Evolutionary conservation across 2,888 invertebrate species (phyloP).

Genomic region (Poecilobothrus nobilitatus): DNA sequence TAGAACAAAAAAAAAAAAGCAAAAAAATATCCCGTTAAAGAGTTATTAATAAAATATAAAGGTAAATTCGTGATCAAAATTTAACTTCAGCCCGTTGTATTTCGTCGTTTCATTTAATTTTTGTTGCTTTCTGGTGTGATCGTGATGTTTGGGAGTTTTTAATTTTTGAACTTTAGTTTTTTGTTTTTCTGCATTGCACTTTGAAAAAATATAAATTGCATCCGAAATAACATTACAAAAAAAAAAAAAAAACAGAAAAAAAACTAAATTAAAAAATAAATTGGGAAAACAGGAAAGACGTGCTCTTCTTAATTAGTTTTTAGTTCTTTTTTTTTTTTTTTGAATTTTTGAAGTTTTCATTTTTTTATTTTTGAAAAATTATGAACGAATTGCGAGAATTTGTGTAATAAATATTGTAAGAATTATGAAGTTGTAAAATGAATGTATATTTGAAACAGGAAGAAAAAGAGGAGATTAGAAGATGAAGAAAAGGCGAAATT

Average conservation of each 20-base stretch:
- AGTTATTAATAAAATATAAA: not conserved
- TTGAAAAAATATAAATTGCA: too few relatives aligned
- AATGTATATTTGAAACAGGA: too few relatives aligned
- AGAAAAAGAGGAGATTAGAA: not conserved
- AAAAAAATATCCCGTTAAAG: not conserved
- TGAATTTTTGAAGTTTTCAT: too few relatives aligned
- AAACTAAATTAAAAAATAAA: too few relatives aligned
- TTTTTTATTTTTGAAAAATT: too few relatives aligned
- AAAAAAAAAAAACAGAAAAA: too few relatives aligned
- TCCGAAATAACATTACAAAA: not conserved
- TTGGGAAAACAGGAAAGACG: too few relatives aligned
- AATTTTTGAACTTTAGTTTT: not conserved
- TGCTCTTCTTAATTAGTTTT: not conserved
- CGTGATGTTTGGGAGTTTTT: not conserved
- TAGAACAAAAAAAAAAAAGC: too few relatives aligned
- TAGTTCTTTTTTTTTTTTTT: not conserved
- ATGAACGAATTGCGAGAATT: too few relatives aligned
- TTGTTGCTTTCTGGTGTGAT: not conserved
- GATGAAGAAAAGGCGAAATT: not conserved
- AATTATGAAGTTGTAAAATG: too few relatives aligned
- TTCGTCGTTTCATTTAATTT: not conserved
- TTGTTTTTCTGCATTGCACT: not conserved
- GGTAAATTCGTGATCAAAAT: conserved; percentile 1
- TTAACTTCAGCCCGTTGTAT: too few relatives aligned
- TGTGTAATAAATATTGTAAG: too few relatives aligned